Evolutionary conservation across 2,797 vertebrate species (phyloP).

Genomic region (Pipistrellus kuhlii): DNA sequence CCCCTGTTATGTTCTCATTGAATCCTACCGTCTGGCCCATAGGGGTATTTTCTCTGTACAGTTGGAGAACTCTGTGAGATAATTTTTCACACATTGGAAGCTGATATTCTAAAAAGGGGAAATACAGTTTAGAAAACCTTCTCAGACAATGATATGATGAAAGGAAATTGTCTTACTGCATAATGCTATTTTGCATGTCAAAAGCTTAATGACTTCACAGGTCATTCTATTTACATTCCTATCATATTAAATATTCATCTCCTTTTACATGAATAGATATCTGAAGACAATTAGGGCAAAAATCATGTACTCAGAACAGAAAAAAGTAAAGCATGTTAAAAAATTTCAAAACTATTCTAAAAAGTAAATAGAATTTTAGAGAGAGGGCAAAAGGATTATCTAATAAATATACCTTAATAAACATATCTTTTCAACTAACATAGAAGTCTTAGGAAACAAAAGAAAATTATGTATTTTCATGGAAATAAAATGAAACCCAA

Average conservation of each 20-base stretch:
- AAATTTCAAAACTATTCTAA: conserved; percentile 31
- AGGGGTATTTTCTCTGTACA: not conserved
- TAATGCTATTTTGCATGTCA: not conserved
- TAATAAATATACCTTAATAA: not conserved
- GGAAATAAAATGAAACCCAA: conserved; percentile 40
- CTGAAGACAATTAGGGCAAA: conserved; percentile 26
- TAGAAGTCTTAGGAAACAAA: conserved; percentile 31
- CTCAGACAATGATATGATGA: not conserved
- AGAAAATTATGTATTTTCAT: conserved; percentile 26
- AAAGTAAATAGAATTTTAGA: conserved; percentile 49
- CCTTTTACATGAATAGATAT: not conserved
- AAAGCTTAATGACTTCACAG: not conserved
- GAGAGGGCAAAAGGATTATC: not conserved
- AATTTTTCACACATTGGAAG: not conserved
- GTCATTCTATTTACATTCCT: conserved; percentile 26
- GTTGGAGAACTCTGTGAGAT: not conserved
- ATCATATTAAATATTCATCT: conserved; percentile 53
- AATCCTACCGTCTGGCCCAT: not conserved
- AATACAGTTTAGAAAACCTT: not conserved
- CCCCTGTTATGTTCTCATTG: not conserved
- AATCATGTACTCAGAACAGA: not conserved
- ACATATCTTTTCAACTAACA: not conserved
- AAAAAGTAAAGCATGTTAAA: not conserved
- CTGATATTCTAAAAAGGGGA: not conserved
- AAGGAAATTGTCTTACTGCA: not conserved